Conservation (phyloP, 2,797 vertebrate genomes). For the Phrynocephalus forsythii region DNA sequence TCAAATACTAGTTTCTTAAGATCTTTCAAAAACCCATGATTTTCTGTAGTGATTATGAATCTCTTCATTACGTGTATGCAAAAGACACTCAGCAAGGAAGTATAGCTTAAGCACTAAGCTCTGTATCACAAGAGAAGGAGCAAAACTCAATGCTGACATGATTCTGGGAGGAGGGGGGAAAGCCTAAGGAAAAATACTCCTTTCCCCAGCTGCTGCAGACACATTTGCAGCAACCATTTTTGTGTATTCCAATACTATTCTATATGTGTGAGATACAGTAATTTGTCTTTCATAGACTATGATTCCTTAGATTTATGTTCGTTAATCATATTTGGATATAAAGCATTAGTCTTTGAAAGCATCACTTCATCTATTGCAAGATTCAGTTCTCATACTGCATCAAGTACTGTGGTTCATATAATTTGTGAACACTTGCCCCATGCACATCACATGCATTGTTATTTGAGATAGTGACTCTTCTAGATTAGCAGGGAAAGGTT, state of each 20-base stretch:
- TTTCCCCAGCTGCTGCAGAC: not conserved
- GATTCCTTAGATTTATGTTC: not conserved
- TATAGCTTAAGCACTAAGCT: slow-evolving; percentile 7
- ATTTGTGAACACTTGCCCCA: not conserved
- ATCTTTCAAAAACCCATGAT: not conserved
- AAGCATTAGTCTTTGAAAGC: not conserved
- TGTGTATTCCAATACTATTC: slow-evolving; percentile 2
- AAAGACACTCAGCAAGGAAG: not conserved
- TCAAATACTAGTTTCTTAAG: not conserved
- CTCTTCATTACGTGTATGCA: slow-evolving; percentile 5
- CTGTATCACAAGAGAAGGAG: slow-evolving; percentile 19
- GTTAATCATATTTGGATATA: slow-evolving; percentile 20
- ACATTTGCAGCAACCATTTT: no score
- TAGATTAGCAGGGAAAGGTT: not conserved
- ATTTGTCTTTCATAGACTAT: slow-evolving; percentile 9
- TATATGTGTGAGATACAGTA: not conserved
- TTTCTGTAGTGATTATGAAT: not conserved
- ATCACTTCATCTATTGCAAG: not conserved
- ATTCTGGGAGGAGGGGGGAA: slow-evolving; percentile 6
- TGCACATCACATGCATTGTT: not conserved
- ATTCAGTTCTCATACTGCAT: not conserved
- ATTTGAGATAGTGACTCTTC: not conserved
- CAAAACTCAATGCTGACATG: not conserved
- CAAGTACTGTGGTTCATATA: not conserved
- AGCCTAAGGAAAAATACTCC: not conserved